Evolutionary conservation across 1,140 invertebrate genomes (phyloP).

Genomic region (Rhynchophorus ferrugineus): DNA sequence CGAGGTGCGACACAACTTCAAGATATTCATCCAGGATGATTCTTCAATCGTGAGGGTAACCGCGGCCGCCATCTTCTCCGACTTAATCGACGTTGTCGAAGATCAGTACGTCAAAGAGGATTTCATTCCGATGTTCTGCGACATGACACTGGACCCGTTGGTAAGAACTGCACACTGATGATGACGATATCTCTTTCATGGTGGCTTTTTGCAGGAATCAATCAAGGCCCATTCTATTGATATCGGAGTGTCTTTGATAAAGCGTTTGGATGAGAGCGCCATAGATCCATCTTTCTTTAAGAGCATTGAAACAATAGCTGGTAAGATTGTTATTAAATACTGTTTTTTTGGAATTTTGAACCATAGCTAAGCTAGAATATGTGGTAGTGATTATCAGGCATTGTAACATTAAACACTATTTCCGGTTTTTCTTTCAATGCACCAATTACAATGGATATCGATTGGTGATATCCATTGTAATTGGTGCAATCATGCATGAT

Average conservation of each 20-base stretch:
- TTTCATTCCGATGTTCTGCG: slow-evolving; percentile 31
- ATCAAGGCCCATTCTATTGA: slow-evolving; percentile 23
- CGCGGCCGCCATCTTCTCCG: slow-evolving; percentile 22
- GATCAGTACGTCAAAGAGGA: slow-evolving; percentile 29
- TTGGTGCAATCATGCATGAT: no score
- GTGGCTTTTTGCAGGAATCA: background rate
- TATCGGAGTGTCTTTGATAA: slow-evolving; percentile 28
- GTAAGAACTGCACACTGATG: no score
- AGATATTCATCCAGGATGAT: slow-evolving; percentile 31
- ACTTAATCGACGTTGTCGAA: slow-evolving; percentile 27
- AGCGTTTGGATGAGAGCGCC: slow-evolving; percentile 22
- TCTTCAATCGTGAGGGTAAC: slow-evolving; percentile 32
- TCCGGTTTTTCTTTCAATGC: no score
- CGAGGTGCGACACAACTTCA: slow-evolving; percentile 28
- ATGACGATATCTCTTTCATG: no score
- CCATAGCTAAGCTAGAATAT: no score
- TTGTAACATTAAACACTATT: no score
- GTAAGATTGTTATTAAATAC: slow-evolving; percentile 17
- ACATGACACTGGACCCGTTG: slow-evolving; percentile 33
- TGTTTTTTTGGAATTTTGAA: no score
- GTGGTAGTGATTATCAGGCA: no score
- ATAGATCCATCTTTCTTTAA: slow-evolving; percentile 28
- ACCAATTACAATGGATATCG: no score
- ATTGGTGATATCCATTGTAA: no score
- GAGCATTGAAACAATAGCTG: slow-evolving; percentile 21